A percentile compares a stretch with the other conserved stretches of the same genome.
phyloP scores from a whole-genome alignment of 2,888 invertebrate species.

The Cinara cedri region DNA sequence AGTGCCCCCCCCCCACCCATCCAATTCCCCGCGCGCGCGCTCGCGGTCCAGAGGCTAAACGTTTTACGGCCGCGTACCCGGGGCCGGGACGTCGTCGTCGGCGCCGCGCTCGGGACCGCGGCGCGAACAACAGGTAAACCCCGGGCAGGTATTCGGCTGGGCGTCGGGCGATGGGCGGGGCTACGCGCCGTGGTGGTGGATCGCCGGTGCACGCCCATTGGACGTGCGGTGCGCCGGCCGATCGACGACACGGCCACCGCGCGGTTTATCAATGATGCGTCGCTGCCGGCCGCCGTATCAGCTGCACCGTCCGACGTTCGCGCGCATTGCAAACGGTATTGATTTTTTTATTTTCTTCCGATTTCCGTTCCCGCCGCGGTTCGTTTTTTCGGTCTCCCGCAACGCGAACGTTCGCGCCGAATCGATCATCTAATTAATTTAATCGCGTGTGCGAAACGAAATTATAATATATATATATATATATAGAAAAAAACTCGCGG shows the following conservation, averaged over 20 bases:
- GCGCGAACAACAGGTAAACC: conserved; percentile 14
- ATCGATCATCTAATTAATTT: not conserved
- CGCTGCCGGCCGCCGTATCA: conserved; percentile 36
- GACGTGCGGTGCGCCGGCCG: conserved; percentile 14
- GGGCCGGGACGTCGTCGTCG: no score
- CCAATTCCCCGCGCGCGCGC: no score
- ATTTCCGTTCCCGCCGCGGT: not conserved
- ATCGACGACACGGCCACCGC: not conserved
- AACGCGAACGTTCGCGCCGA: not conserved
- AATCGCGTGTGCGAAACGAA: no score
- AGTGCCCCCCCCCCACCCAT: no score
- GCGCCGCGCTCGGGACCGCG: not conserved
- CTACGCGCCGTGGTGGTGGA: conserved; percentile 40
- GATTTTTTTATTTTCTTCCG: not conserved
- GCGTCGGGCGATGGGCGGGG: conserved; percentile 41
- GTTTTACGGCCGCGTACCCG: no score
- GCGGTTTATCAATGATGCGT: conserved; percentile 48
- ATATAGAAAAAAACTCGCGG: no score
- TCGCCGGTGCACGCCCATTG: conserved; percentile 43
- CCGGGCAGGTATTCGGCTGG: conserved; percentile 11
- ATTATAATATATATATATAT: no score
- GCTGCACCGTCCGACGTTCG: conserved; percentile 28
- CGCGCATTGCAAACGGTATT: not conserved
- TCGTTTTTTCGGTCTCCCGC: not conserved
- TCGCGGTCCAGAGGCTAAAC: no score